A percentile compares a stretch with the other conserved stretches of the same genome.
Conservation (phyloP, 2,113 vertebrate species). For the Lepus americanus region DNA sequence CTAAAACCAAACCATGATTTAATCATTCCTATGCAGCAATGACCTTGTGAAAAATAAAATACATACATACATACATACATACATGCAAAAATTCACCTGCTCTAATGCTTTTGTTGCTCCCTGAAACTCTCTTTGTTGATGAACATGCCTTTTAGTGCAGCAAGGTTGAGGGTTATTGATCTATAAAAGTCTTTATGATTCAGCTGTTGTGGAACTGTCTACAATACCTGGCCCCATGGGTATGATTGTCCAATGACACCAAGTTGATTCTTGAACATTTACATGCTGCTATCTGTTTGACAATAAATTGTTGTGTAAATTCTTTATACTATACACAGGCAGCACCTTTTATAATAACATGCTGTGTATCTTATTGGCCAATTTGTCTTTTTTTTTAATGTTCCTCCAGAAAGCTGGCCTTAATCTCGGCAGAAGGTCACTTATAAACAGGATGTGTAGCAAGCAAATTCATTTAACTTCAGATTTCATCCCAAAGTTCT, state of each 20-base stretch:
- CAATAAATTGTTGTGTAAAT: constrained; percentile 74
- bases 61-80: neutral
- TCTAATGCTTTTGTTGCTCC: constrained; percentile 60
- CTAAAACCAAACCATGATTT: constrained; percentile 36
- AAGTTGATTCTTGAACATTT: constrained; percentile 77
- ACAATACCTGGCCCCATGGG: constrained; percentile 59
- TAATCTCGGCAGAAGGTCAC: constrained; percentile 59
- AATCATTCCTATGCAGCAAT: neutral
- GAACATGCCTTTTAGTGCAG: constrained; percentile 71
- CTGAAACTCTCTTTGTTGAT: constrained; percentile 71
- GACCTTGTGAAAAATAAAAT: constrained; percentile 61
- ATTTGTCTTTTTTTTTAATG: constrained; percentile 45
- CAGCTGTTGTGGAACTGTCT: constrained; percentile 69
- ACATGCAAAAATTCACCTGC: constrained; percentile 52
- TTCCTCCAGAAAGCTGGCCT: constrained; percentile 49
- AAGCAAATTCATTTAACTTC: constrained; percentile 34
- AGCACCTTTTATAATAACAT: constrained; percentile 68
- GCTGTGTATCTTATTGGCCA: constrained; percentile 56
- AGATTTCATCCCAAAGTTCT: neutral
- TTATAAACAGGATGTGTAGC: constrained; percentile 7
- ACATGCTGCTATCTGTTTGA: constrained; percentile 73
- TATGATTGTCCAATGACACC: constrained; percentile 71
- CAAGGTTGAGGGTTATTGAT: constrained; percentile 77
- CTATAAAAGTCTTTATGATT: constrained; percentile 78
- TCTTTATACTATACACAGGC: constrained; percentile 59